These are phyloP conservation scores for Lagria hirta DNA, from an alignment of 2,888 invertebrate genomes.

Conservation along the genomic window DNA sequence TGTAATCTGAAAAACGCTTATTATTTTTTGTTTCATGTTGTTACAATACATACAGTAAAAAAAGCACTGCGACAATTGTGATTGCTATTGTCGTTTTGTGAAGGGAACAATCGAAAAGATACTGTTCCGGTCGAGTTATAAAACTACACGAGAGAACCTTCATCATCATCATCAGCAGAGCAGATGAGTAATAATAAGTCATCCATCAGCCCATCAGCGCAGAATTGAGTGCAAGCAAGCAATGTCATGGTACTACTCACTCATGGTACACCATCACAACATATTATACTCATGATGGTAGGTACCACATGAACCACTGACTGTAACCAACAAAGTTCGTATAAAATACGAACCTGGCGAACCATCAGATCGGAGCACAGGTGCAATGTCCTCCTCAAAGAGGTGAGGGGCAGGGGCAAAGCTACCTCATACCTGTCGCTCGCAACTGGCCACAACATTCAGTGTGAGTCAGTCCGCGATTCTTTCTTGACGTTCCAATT, in stretches of 20 bases:
- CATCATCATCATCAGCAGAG: too few species aligned
- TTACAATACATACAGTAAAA: neutral
- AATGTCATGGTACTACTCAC: conserved; percentile 44
- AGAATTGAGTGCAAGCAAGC: too few species aligned
- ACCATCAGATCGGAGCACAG: conserved; percentile 49
- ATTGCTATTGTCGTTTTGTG: conserved; percentile 3
- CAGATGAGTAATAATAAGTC: conserved; percentile 52
- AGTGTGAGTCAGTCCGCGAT: conserved; percentile 47
- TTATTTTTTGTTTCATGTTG: too few species aligned
- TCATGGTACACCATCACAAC: too few species aligned
- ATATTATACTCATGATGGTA: too few species aligned
- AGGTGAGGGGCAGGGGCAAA: conserved; percentile 46
- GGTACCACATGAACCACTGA: too few species aligned
- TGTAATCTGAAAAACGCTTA: too few species aligned
- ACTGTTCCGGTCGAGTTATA: conserved; percentile 43
- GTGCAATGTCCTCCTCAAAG: conserved; percentile 54
- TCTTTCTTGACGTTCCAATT: conserved; percentile 28
- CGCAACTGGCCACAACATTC: conserved; percentile 41
- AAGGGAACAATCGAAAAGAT: too few species aligned
- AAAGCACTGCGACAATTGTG: neutral
- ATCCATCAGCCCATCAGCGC: too few species aligned
- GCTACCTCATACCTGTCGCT: conserved; percentile 51
- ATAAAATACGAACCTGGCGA: too few species aligned
- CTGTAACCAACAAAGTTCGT: too few species aligned
- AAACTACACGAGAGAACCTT: too few species aligned